Evolutionary conservation across 2,888 invertebrate genomes (phyloP).

Genomic region (Opisthograptis luteolata): DNA sequence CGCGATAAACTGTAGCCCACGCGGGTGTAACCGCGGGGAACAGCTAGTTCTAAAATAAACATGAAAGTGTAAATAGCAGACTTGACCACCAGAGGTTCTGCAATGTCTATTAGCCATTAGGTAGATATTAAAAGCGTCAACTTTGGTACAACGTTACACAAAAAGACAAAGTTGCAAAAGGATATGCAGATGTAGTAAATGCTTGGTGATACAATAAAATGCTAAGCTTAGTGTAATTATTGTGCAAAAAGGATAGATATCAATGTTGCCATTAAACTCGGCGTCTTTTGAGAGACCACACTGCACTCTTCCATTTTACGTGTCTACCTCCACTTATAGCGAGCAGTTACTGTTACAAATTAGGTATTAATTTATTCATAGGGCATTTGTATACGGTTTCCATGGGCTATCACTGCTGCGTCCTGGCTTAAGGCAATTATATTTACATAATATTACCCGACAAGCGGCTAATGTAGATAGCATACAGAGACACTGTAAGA

Average conservation of each 20-base stretch:
- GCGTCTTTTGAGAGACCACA: slow-evolving; percentile 12
- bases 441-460: slow-evolving; percentile 33
- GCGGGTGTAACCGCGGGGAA: too few relatives aligned
- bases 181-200: too few relatives aligned
- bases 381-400: slow-evolving; percentile 31
- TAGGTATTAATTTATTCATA: slow-evolving; percentile 37
- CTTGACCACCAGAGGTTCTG: too few relatives aligned
- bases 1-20: too few relatives aligned
- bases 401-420: slow-evolving; percentile 21
- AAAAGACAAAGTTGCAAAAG: too few relatives aligned
- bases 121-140: too few relatives aligned
- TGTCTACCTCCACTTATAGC: slow-evolving; percentile 4
- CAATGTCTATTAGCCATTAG: too few relatives aligned
- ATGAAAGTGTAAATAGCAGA: too few relatives aligned
- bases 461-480: slow-evolving; percentile 26
- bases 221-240: too few relatives aligned
- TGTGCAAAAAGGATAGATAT: neutral
- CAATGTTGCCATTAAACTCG: neutral
- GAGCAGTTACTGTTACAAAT: slow-evolving; percentile 31
- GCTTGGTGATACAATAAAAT: too few relatives aligned
- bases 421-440: slow-evolving; percentile 30
- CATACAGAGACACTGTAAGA: slow-evolving; percentile 16
- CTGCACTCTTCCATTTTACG: neutral
- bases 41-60: too few relatives aligned
- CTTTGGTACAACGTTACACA: too few relatives aligned